Conservation (phyloP, 2,888 invertebrate genomes). For the Napeogenes inachia region DNA sequence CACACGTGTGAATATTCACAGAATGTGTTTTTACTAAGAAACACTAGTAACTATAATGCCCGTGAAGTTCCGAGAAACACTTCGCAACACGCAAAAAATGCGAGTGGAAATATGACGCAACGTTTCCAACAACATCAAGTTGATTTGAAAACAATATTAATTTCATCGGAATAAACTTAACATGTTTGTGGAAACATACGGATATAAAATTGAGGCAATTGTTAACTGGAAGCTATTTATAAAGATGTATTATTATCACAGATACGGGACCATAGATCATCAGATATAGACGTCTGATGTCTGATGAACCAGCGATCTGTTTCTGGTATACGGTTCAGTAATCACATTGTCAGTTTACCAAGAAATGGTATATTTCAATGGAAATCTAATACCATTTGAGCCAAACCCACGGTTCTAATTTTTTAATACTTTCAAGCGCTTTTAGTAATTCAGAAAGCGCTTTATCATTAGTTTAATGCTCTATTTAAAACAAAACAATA, state of each 20-base stretch:
- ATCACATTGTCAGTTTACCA: slow-evolving; percentile 47
- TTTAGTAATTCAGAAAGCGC: too few relatives aligned
- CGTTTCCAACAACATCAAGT: slow-evolving; percentile 16
- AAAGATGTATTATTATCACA: too few relatives aligned
- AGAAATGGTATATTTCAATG: slow-evolving; percentile 22
- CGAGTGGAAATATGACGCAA: slow-evolving; percentile 18
- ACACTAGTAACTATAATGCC: background rate
- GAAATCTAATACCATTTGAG: slow-evolving; percentile 22
- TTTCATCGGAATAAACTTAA: slow-evolving; percentile 13
- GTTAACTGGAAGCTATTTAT: too few relatives aligned
- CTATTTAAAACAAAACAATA: background rate
- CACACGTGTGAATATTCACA: too few relatives aligned
- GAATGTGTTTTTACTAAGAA: too few relatives aligned
- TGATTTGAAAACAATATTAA: slow-evolving; percentile 21
- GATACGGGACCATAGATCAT: too few relatives aligned
- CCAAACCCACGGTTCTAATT: slow-evolving; percentile 6
- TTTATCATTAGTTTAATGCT: too few relatives aligned
- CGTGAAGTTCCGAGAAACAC: slow-evolving; percentile 6
- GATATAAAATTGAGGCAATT: too few relatives aligned
- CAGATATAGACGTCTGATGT: slow-evolving; percentile 16
- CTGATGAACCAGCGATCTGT: slow-evolving; percentile 34
- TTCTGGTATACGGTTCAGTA: slow-evolving; percentile 44
- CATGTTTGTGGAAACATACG: too few relatives aligned
- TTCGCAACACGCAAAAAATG: slow-evolving; percentile 7
- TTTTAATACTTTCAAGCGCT: too few relatives aligned